Evolutionary conservation across 2,797 vertebrate genomes (phyloP).

Genomic region (Ambastaia sidthimunki): DNA sequence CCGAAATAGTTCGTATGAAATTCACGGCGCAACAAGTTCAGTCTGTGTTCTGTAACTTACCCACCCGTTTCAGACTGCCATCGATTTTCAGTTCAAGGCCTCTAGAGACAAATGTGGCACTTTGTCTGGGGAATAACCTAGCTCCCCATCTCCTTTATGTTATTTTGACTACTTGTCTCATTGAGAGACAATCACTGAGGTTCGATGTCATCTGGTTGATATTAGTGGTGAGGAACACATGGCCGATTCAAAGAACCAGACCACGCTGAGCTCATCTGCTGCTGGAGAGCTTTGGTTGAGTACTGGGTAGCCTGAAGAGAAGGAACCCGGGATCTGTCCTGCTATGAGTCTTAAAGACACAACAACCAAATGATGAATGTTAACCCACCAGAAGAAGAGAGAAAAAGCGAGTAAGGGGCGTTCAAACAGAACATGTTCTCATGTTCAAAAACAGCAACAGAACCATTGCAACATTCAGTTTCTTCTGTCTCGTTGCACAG

Average conservation of each 20-base stretch:
- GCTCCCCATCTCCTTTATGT: slow-evolving; percentile 80
- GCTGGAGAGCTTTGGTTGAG: slow-evolving; percentile 73
- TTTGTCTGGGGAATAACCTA: slow-evolving; percentile 73
- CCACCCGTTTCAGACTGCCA: not conserved
- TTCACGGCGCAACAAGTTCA: not conserved
- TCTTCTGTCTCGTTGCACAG: not conserved
- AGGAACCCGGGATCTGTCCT: slow-evolving; percentile 64
- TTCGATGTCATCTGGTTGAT: slow-evolving; percentile 85
- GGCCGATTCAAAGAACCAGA: slow-evolving; percentile 81
- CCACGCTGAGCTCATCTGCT: slow-evolving; percentile 82
- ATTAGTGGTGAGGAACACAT: slow-evolving; percentile 86
- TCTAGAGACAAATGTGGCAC: slow-evolving; percentile 52
- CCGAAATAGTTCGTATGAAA: not conserved
- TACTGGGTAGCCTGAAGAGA: slow-evolving; percentile 61
- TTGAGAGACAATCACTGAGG: slow-evolving; percentile 82
- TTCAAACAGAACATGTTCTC: not conserved
- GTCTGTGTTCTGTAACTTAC: not conserved
- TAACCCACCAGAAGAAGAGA: not conserved
- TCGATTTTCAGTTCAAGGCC: slow-evolving; percentile 37
- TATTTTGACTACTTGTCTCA: slow-evolving; percentile 85
- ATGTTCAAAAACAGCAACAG: not conserved
- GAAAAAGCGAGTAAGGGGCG: not conserved
- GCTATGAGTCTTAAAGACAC: slow-evolving; percentile 10
- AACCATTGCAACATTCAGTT: not conserved
- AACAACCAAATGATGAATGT: slow-evolving; percentile 15